These are phyloP conservation scores for Corella eumyota DNA, from an alignment of 23 tunicate species.

Conservation along the genomic window DNA sequence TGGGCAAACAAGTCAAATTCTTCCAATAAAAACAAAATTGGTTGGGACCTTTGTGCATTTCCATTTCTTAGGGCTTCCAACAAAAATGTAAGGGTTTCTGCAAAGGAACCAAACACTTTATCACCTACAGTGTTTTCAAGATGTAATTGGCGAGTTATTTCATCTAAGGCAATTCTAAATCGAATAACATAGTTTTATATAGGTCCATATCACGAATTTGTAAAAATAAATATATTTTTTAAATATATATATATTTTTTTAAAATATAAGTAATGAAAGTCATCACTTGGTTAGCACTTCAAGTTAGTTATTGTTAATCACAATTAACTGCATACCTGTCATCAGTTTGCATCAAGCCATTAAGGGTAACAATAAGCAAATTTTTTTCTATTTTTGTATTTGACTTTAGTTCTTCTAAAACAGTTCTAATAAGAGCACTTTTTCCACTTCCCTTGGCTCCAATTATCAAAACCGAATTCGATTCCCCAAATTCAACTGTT, in stretches of 20 bases:
- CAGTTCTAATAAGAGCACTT: conserved; percentile 18
- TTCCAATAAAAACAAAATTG: conserved; percentile 60
- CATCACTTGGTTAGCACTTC: not conserved
- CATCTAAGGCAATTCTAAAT: conserved; percentile 62
- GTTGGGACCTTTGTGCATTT: conserved; percentile 28
- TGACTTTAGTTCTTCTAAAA: conserved; percentile 4
- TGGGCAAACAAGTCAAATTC: conserved; percentile 84
- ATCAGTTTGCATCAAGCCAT: conserved; percentile 80
- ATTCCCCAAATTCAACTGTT: conserved; percentile 70
- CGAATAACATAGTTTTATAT: not conserved
- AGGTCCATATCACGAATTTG: not conserved
- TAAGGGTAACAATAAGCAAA: conserved; percentile 37
- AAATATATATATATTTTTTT: too few relatives aligned
- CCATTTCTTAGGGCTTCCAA: conserved; percentile 65
- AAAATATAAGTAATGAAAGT: not conserved
- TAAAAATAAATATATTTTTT: not conserved
- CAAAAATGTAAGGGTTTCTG: conserved; percentile 70
- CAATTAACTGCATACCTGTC: conserved; percentile 65
- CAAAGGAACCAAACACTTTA: conserved; percentile 65
- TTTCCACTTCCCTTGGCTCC: conserved; percentile 80
- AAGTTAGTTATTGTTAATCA: too few relatives aligned
- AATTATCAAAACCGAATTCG: conserved; percentile 61
- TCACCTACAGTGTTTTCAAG: conserved; percentile 72
- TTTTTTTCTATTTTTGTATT: conserved; percentile 18
- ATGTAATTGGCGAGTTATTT: conserved; percentile 88